A percentile compares a stretch with the other conserved stretches of the same genome.
Conservation (phyloP, 2,113 vertebrate genomes). For the Eidolon helvum region DNA sequence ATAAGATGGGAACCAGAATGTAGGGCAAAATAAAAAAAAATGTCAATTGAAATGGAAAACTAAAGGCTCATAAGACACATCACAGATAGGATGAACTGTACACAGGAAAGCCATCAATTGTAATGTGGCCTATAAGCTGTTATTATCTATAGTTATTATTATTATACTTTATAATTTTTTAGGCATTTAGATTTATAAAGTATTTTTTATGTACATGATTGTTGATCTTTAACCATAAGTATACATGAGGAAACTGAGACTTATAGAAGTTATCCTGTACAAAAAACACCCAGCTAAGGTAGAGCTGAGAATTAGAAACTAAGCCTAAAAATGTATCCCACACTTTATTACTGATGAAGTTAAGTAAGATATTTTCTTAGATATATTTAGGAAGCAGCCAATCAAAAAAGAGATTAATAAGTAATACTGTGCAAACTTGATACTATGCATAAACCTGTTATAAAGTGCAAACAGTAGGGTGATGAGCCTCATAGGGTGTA, state of each 20-base stretch:
- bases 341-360: background rate
- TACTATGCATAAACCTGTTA: background rate
- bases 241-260: background rate
- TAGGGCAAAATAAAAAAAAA: background rate
- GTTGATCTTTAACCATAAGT: background rate
- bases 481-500: background rate
- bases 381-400: background rate
- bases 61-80: background rate
- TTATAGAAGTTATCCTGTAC: background rate
- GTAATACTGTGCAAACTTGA: background rate
- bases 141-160: background rate
- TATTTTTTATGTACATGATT: background rate
- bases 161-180: background rate
- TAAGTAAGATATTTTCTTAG: background rate
- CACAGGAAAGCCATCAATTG: background rate
- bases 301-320: background rate
- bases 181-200: background rate
- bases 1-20: background rate
- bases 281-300: fast-evolving
- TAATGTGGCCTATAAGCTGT: fast-evolving
- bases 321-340: background rate
- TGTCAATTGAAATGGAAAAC: background rate
- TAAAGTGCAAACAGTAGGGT: background rate
- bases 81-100: background rate
- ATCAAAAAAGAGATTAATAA: background rate